These are phyloP conservation scores for Hipparchia semele DNA, from an alignment of 2,888 invertebrate species.

Conservation along the genomic window DNA sequence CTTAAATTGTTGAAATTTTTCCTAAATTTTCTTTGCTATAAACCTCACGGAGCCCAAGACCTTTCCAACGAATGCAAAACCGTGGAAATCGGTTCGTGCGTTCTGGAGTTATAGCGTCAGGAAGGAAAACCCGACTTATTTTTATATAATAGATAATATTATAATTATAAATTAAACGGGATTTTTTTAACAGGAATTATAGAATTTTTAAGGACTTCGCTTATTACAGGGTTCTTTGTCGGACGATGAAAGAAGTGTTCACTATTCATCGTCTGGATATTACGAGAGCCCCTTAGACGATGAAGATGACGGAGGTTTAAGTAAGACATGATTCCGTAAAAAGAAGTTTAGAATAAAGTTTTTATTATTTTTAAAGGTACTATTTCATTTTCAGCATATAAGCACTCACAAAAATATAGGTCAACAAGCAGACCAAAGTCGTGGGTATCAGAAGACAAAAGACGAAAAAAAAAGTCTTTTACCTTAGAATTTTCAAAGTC, in stretches of 20 bases:
- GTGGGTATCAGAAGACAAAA: conserved; percentile 88
- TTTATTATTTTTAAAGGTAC: conserved; percentile 29
- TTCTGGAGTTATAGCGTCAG: too few relatives aligned
- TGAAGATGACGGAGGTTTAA: conserved; percentile 81
- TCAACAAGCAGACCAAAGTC: conserved; percentile 69
- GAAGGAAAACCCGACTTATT: too few relatives aligned
- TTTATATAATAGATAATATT: too few relatives aligned
- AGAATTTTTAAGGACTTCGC: not conserved
- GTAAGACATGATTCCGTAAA: conserved; percentile 51
- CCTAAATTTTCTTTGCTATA: too few relatives aligned
- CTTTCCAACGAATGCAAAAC: too few relatives aligned
- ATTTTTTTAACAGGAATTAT: not conserved
- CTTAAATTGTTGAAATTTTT: too few relatives aligned
- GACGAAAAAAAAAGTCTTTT: conserved; percentile 88
- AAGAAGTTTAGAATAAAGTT: conserved; percentile 1
- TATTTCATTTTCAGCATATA: conserved; percentile 64
- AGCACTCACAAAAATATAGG: conserved; percentile 78
- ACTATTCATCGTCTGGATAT: conserved; percentile 89
- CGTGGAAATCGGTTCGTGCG: too few relatives aligned
- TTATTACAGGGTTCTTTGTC: conserved; percentile 81
- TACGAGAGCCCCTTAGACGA: conserved; percentile 89
- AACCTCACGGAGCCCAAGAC: too few relatives aligned
- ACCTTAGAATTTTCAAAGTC: conserved; percentile 88
- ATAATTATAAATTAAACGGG: not conserved
- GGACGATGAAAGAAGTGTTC: conserved; percentile 87